Base-by-base conservation (phyloP, 2,888 invertebrate genomes). In the Pristionchus mayeri region DNA sequence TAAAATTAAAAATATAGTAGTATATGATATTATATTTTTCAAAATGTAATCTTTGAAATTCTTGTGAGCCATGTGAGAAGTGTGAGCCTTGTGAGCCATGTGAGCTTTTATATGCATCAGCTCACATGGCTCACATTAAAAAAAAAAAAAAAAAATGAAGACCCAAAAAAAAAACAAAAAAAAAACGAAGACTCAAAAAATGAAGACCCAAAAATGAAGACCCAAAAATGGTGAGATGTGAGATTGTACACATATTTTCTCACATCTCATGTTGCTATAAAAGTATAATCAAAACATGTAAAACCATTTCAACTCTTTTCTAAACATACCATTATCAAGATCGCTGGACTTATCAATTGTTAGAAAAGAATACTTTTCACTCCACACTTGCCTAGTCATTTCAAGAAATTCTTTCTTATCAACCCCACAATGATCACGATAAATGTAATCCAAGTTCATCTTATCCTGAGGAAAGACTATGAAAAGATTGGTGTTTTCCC, bases 401-500 rank as follows among this genome's bases (percentile, higher is more conserved):
- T 85, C 86, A 80, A 83, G 82, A 85, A 88, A 88, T 81, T 88
- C 86, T 57, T 84, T 57, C 81, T 88, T 88, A 18, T 85, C 48
- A 34, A 88, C 88, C 34, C 48, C 50, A 85, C 78, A 71, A 54
- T 87, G 86, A 86, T 87, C 87, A 76, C 87, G 57, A 60, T 88
- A 88, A 54, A 88, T 84, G 81, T 87, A 88, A 87, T 86, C 86
- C 16, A 63, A 21, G 30, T 63, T 37, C 16, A 63, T 1, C 30
- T 63, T 30, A 63, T 30, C 63, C 30, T 63, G 34, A 2, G 37
- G 63, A 30, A 63, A 63, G 4, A 34, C 30, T 30, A 63, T 63
- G 1, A 34, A 34, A 87, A 80, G 83, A 76, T 88, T 88, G 81
- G 88, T 85, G 85, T 88, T 88, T 54, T 88, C 88, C 85, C 88